Conservation (phyloP, 2,113 vertebrate species). For the Potamarius usumacintae region DNA sequence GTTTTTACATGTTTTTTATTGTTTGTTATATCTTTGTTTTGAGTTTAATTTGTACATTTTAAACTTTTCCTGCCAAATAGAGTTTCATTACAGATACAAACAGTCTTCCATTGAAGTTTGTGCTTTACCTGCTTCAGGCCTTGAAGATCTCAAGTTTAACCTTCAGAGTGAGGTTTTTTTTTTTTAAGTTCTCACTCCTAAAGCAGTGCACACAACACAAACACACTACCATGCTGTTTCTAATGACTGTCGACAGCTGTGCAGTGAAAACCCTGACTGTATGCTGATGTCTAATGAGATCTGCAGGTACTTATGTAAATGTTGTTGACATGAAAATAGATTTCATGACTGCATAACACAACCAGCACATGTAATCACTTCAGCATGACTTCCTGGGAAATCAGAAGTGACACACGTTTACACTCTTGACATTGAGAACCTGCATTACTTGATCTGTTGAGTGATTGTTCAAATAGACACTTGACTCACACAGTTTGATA, state of each 20-base stretch:
- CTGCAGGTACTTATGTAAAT: conserved; percentile 17
- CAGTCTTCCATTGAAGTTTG: not conserved
- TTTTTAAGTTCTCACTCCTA: not conserved
- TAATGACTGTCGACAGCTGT: not conserved
- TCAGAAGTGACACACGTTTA: not conserved
- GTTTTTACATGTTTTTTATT: no score
- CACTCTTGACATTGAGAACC: not conserved
- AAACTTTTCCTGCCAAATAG: not conserved
- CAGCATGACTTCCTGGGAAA: not conserved
- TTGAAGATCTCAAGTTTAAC: not conserved
- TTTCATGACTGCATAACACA: not conserved
- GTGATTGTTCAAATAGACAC: not conserved
- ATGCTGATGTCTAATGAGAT: not conserved
- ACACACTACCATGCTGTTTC: not conserved
- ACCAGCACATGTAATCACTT: not conserved
- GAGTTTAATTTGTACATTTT: not conserved
- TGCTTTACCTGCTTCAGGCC: not conserved
- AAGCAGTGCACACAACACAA: not conserved
- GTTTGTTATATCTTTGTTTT: not conserved
- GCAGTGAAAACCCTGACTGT: not conserved
- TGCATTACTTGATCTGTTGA: not conserved
- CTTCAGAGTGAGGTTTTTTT: not conserved
- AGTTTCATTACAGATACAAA: not conserved
- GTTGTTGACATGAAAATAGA: conserved; percentile 13
- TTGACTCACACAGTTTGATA: not conserved